phyloP scores from a whole-genome alignment of 2,113 vertebrate genomes.

The Apodemus sylvaticus region DNA sequence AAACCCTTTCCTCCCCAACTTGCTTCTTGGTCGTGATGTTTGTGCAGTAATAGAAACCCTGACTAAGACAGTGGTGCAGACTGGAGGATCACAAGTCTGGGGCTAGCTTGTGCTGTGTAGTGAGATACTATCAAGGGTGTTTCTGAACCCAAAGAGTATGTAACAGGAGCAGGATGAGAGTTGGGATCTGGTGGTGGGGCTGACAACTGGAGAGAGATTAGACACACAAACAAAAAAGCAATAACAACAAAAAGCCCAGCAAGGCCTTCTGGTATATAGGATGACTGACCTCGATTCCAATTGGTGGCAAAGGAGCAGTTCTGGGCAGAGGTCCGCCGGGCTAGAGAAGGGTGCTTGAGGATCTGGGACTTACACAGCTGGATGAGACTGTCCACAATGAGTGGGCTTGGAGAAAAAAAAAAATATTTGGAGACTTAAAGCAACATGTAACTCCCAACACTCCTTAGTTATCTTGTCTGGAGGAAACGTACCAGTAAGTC shows the following conservation, averaged over 20 bases:
- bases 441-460: background rate
- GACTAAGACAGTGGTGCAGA: too few species aligned
- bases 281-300: conserved; percentile 92
- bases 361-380: conserved; percentile 90
- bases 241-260: background rate
- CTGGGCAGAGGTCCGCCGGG: conserved; percentile 87
- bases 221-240: background rate
- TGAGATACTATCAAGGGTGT: background rate
- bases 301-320: conserved; percentile 86
- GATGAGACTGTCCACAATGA: conserved; percentile 90
- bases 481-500: conserved; percentile 89
- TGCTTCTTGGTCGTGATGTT: too few species aligned
- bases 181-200: background rate
- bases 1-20: too few species aligned
- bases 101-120: background rate
- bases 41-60: too few species aligned
- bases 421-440: conserved; percentile 35
- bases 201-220: background rate
- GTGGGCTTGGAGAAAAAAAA: conserved; percentile 86
- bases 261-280: background rate
- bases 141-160: background rate
- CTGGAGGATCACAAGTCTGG: background rate
- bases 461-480: background rate
- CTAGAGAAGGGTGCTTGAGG: conserved; percentile 84
- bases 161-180: rapidly evolving